Percentiles rank a stretch among this genome's conserved stretches.
Evolutionary conservation across 92 coral and sea anemone genomes (phyloP).

Genomic region (Phymanthus crucifer): DNA sequence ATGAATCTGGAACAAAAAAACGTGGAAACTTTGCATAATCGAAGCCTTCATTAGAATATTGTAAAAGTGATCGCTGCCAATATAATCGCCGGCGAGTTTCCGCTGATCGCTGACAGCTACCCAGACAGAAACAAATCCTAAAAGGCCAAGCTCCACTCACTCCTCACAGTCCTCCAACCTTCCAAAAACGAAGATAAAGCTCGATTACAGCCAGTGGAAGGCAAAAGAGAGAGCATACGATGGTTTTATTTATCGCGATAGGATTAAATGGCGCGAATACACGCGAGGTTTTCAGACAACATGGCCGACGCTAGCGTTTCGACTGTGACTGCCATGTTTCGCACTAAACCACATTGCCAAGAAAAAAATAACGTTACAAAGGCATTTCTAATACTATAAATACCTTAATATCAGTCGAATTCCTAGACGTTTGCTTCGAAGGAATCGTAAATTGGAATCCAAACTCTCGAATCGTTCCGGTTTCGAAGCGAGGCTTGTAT

Average conservation of each 20-base stretch:
- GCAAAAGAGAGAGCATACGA: conserved; percentile 1
- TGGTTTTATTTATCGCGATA: conserved; percentile 16
- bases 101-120: conserved; percentile 53
- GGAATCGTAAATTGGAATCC: conserved; percentile 20
- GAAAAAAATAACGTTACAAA: conserved; percentile 13
- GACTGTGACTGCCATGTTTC: conserved; percentile 25
- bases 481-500: conserved; percentile 50
- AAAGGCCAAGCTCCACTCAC: conserved; percentile 20
- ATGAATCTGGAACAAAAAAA: conserved; percentile 15
- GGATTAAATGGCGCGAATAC: conserved; percentile 46
- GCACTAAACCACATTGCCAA: not conserved
- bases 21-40: conserved; percentile 62
- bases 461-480: conserved; percentile 44
- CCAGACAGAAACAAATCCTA: conserved; percentile 18
- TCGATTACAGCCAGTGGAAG: not conserved
- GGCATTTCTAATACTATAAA: conserved; percentile 27
- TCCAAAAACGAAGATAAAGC: not conserved
- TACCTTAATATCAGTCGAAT: conserved; percentile 54
- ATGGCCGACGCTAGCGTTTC: conserved; percentile 44
- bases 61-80: conserved; percentile 19
- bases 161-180: not conserved
- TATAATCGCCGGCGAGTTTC: conserved; percentile 30
- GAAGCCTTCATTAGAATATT: conserved; percentile 54
- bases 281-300: conserved; percentile 42
- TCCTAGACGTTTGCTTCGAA: not conserved